phyloP scores from a whole-genome alignment of 2,888 invertebrate genomes.

The Sicus ferrugineus region DNA sequence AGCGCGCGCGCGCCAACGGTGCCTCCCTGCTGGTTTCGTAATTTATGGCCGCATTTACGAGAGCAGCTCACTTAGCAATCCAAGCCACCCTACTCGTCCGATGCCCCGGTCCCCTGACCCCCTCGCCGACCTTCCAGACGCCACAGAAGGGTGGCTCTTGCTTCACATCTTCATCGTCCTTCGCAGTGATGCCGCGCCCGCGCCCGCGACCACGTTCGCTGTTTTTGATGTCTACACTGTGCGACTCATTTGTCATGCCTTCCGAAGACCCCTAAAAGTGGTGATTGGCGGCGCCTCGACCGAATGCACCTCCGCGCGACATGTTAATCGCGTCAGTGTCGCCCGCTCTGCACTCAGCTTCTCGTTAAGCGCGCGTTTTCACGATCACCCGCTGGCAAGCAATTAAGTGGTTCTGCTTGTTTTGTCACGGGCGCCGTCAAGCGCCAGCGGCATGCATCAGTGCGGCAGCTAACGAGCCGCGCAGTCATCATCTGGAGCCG shows the following conservation, averaged over 20 bases:
- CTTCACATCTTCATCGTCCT: no score
- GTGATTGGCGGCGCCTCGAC: background rate
- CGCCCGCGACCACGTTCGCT: background rate
- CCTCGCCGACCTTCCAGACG: no score
- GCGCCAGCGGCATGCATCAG: constrained; percentile 3
- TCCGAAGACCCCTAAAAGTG: background rate
- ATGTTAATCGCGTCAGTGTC: constrained; percentile 30
- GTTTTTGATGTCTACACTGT: constrained; percentile 19
- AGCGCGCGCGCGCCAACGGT: background rate
- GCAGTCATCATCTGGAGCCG: background rate
- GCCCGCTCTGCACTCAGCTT: constrained; percentile 25
- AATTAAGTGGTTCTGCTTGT: constrained; percentile 29
- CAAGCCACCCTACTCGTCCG: background rate
- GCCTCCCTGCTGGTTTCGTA: constrained; percentile 3
- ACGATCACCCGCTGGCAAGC: constrained; percentile 2
- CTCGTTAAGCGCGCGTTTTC: constrained; percentile 20
- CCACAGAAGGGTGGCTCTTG: no score
- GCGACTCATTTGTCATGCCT: constrained; percentile 27
- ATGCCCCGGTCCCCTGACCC: background rate
- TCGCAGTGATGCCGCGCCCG: background rate
- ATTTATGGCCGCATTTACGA: constrained; percentile 22
- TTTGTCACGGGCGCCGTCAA: background rate
- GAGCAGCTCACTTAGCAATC: constrained; percentile 3
- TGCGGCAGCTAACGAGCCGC: background rate
- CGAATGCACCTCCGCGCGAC: constrained; percentile 15